Evolutionary conservation across 2,888 invertebrate species (phyloP).

Genomic region (Cephonodes hylas): DNA sequence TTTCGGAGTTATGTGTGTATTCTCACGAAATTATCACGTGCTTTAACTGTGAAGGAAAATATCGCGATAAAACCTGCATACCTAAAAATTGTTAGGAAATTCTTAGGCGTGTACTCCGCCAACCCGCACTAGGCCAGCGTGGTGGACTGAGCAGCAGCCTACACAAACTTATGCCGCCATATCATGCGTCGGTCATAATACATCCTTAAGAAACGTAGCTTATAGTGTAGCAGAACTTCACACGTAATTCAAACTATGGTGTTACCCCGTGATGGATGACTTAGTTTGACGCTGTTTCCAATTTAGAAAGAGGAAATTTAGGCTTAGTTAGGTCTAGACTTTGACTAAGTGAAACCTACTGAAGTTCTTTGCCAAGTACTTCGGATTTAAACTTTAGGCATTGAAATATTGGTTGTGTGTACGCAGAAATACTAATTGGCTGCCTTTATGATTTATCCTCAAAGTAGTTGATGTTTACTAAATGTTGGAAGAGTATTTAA

Average conservation of each 20-base stretch:
- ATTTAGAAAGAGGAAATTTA: slow-evolving; percentile 17
- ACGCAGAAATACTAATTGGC: neutral
- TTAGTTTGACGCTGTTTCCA: slow-evolving; percentile 28
- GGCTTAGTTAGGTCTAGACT: slow-evolving; percentile 1
- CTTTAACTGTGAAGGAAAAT: too few relatives aligned
- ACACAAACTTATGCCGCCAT: too few relatives aligned
- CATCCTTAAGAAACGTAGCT: neutral
- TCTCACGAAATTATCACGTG: too few relatives aligned
- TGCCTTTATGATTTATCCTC: neutral
- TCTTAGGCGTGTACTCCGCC: too few relatives aligned
- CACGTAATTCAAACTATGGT: neutral
- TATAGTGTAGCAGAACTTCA: neutral
- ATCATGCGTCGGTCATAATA: too few relatives aligned
- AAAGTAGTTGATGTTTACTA: neutral
- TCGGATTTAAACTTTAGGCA: neutral
- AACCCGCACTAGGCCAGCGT: too few relatives aligned
- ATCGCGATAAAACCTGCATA: too few relatives aligned
- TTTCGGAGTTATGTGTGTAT: too few relatives aligned
- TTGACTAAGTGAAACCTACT: neutral
- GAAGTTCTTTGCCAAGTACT: neutral
- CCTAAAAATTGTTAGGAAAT: too few relatives aligned
- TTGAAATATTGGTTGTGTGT: neutral
- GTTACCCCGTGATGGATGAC: slow-evolving; percentile 43
- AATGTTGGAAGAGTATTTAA: neutral
- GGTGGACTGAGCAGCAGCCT: too few relatives aligned